Base-by-base conservation (phyloP, 2,113 vertebrate genomes). In the Lampris incognitus region DNA sequence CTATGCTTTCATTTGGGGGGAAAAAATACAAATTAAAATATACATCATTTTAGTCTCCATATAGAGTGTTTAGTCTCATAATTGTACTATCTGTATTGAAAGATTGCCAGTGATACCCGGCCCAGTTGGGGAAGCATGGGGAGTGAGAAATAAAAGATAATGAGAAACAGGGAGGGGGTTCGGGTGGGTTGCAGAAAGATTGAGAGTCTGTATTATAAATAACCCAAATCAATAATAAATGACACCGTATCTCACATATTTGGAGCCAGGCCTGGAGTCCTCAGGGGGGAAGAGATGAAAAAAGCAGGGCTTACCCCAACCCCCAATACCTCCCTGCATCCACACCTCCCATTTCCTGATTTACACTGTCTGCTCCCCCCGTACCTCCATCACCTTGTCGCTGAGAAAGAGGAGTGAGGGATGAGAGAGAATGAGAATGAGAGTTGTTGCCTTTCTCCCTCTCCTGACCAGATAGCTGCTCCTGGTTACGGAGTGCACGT, bases 141-240 rank as follows among this genome's bases (percentile, higher is more conserved):
- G 10, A 61, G 9, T 39, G 9, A 10, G 37, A 58, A 11, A 57
- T 9, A 51, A 55, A 66, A 50, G 39, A 50, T 65, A 66, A 57
- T 59, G 63, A 66, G 37, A 57, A 63, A 59, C 57, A 62, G 52
- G 37, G 48, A 40, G 2, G 9, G 52, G 36, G 54, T 13, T 38
- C 4, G 55, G 49, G 42, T 77, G 72, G 68, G 62, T 67, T 67
- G 73, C 41, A 69, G 64, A 66, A 46, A 69, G 68, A 70, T 37
- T 50, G 36, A 40, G 61, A 41, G 76, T 72, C 74, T 83, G 87
- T 89, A 91, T 93, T 93, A 93, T 94, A 94, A 94, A 94, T 92
- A 93, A 90, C 86, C 72, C 84, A 44, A 92, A 94, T 95, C 90
- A 95, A 94, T 94, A 93, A 94, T 92, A 88, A 91, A 94, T 74